Base-by-base conservation (phyloP, 1,140 invertebrate genomes). In the Solenopsis invicta region DNA sequence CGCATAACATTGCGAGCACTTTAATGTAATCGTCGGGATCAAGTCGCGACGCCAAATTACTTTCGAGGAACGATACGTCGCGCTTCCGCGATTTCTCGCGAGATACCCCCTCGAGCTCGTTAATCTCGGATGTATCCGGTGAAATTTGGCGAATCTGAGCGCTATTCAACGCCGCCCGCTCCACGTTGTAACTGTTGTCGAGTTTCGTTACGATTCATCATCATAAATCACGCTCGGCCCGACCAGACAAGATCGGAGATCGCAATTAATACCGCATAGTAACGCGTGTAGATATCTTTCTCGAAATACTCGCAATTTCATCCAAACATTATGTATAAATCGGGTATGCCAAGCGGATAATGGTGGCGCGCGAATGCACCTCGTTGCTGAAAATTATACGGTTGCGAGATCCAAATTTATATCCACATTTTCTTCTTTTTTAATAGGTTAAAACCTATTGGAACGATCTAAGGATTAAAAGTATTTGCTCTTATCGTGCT, bases 171-270 rank as follows among this genome's bases (percentile, higher is more conserved):
- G 34, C 34, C 48, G 34, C 16, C 37, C 64, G 37, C 67, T 48
- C 12, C 3, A 5, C 54, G 62, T 61, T 61, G 24, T 75, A 61
- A 37, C 80, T 74, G 80, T 82, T 84, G 69, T 81, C 66, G 78
- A 81, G 78, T 84, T 75, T 84, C 80, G 54, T 84, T 84, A 56
- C 80, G 80, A 84, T 74, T 84, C 80, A 75, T 84, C 80, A 84
- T 84, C 80, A 84, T 84, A 84, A 84, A 84, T 84, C 80, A 84
- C 69, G 41, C 69, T 84, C 80, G 41, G 13, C 13, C 54, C 41
- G 56, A n/a, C 80, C 37, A 75, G 54, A 75, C 80, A 84, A 84
- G 45, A 75, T 84, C 29, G 72, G 54, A 4, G n/a, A 75, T 45
- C 13, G 56, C 69, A 75, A 84, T 84, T 84, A 84, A 84, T 84